Base-by-base conservation (phyloP, 2,797 vertebrate genomes). In the Iguana delicatissima region DNA sequence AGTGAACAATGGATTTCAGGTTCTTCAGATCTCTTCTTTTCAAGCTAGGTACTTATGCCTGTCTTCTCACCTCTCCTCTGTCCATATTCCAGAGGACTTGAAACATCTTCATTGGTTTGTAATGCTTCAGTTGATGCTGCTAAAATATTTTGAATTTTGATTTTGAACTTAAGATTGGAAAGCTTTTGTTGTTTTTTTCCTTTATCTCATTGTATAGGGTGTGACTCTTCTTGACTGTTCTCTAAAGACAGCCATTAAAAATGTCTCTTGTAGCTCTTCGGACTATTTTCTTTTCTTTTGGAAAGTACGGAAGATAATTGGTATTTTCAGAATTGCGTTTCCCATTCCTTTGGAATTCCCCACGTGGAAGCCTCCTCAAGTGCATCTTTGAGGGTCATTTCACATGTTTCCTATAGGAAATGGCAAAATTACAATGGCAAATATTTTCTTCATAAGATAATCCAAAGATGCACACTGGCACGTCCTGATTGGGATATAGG, bases 301-400 rank as follows among this genome's bases (percentile, higher is more conserved):
- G 14, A 72, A 73, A 35, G 46, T 16, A 12, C 32, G 32, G 10
- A 69, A 74, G 55, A 50, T 22, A 46, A 64, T 46, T 46, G n/a
- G 42, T 64, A 64, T 89, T 90, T 80, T 72, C 84, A 90, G 32
- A 50, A 46, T 13, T 55, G 35, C 18, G 38, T 42, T 73, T 46
- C 73, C 20, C 6, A 22, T 73, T 16, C 64, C 67, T 81, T 82
- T 24, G n/a, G 14, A 52, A 84, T 67, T 24, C 26, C 62, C 13
- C 20, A 46, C 18, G 3, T 20, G 9, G 77, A 90, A 55, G 50
- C 13, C 42, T 46, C 42, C 73, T 7, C 9, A 9, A 42, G 59
- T 46, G 35, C 59, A 6, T 55, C 24, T 72, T 69, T 72, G n/a
- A 88, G 59, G 62, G 50, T 90, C 32, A 42, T 32, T 72, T 24